Percentiles rank a stretch among this genome's conserved stretches.
Conservation (phyloP, 2,888 invertebrate species). For the Chymomyza caudatula region DNA sequence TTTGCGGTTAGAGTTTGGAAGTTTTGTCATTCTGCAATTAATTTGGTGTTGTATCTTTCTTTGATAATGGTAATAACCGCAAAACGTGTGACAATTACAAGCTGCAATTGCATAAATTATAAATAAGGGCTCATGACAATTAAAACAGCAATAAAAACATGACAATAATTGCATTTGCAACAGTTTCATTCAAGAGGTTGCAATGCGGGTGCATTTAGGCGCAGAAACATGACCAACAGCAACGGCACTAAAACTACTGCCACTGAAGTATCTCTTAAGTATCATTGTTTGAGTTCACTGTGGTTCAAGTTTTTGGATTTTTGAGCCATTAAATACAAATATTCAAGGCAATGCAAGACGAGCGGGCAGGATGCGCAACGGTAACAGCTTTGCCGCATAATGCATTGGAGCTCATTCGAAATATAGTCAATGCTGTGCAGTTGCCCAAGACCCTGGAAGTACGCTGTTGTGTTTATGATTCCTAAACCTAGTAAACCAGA, state of each 20-base stretch:
- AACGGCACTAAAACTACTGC: not conserved
- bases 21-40: constrained; percentile 37
- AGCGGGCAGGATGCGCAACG: too few relatives aligned
- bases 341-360: too few relatives aligned
- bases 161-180: not conserved
- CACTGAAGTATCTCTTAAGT: not conserved
- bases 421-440: too few relatives aligned
- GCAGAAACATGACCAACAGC: not conserved
- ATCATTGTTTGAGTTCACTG: too few relatives aligned
- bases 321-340: too few relatives aligned
- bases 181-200: not conserved
- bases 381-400: too few relatives aligned
- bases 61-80: constrained; percentile 8
- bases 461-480: too few relatives aligned
- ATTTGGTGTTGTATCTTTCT: constrained; percentile 30
- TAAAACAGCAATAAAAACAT: too few relatives aligned
- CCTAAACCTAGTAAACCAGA: too few relatives aligned
- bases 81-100: constrained; percentile 35
- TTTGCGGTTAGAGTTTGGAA: not conserved
- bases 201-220: not conserved
- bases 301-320: too few relatives aligned
- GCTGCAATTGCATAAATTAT: constrained; percentile 49
- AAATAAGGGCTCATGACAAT: not conserved
- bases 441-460: too few relatives aligned
- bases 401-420: too few relatives aligned